Percentiles rank a stretch among this genome's conserved stretches.
phyloP scores from a whole-genome alignment of 2,888 invertebrate species.

The Subacronicta megacephala region DNA sequence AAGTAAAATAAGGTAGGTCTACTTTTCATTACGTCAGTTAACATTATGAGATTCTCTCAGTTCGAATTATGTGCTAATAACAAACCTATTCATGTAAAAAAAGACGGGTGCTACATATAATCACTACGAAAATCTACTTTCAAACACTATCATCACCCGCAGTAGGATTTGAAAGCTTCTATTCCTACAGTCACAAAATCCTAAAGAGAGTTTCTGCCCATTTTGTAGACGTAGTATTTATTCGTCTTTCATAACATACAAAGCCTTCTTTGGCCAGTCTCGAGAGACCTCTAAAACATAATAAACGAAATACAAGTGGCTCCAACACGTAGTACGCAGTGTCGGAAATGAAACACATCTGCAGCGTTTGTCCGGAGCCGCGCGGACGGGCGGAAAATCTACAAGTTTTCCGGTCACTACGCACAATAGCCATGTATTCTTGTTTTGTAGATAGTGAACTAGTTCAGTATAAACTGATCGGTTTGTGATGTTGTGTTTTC shows the following conservation, averaged over 20 bases:
- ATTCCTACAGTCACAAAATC: too few relatives aligned
- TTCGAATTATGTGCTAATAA: too few relatives aligned
- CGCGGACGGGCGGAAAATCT: constrained; percentile 31
- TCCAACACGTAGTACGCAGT: background rate
- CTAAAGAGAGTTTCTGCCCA: background rate
- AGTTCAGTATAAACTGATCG: constrained; percentile 13
- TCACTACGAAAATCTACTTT: too few relatives aligned
- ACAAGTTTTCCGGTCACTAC: constrained; percentile 45
- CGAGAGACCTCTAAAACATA: background rate
- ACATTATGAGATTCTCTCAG: too few relatives aligned
- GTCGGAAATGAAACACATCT: constrained; percentile 36
- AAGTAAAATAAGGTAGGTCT: too few relatives aligned
- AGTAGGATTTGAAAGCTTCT: too few relatives aligned
- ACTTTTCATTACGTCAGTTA: too few relatives aligned
- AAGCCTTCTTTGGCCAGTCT: background rate
- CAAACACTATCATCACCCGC: too few relatives aligned
- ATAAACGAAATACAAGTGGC: background rate
- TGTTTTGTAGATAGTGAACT: constrained; percentile 13
- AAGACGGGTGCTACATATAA: too few relatives aligned
- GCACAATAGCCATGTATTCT: constrained; percentile 21
- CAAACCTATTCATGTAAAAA: too few relatives aligned
- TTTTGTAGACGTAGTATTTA: background rate
- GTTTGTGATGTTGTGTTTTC: background rate
- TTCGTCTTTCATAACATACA: background rate
- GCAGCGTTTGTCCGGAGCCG: constrained; percentile 12